These are phyloP conservation scores for Phoenicopterus ruber DNA, from an alignment of 2,113 vertebrate species.

Conservation along the genomic window DNA sequence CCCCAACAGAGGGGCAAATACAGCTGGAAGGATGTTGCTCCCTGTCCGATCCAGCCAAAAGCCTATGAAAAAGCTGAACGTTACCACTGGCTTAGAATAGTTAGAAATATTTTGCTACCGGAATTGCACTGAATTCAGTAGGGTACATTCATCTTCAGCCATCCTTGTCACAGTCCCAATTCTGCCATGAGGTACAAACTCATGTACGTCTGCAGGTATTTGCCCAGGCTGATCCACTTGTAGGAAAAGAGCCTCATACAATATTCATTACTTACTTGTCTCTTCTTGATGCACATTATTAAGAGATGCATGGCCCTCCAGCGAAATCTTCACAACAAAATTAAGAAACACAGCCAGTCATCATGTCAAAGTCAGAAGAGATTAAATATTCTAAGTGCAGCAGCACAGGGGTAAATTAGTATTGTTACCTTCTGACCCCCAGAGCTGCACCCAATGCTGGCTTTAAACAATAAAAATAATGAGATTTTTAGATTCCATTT, in stretches of 20 bases:
- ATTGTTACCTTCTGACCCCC: constrained; percentile 60
- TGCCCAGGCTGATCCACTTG: not conserved
- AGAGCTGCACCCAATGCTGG: not conserved
- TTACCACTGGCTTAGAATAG: not conserved
- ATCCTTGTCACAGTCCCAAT: not conserved
- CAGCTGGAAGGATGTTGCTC: not conserved
- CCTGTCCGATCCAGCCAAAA: not conserved
- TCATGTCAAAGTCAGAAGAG: constrained; percentile 54
- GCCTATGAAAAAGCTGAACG: not conserved
- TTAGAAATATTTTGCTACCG: not conserved
- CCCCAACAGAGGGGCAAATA: not conserved
- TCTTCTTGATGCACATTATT: constrained; percentile 27
- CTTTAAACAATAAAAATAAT: constrained; percentile 72
- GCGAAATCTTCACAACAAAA: constrained; percentile 36
- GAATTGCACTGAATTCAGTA: not conserved
- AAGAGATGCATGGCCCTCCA: constrained; percentile 33
- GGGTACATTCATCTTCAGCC: not conserved
- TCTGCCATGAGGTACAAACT: not conserved
- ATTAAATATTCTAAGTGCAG: constrained; percentile 65
- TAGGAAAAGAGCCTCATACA: not conserved
- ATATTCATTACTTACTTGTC: constrained; percentile 15
- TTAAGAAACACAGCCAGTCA: constrained; percentile 45
- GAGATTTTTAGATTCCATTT: constrained; percentile 68
- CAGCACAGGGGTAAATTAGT: constrained; percentile 46
- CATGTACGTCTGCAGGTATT: not conserved